These are phyloP conservation scores for Temnopleurus reevesii DNA, from an alignment of 53 echinoderm and acorn worm genomes.

Conservation along the genomic window DNA sequence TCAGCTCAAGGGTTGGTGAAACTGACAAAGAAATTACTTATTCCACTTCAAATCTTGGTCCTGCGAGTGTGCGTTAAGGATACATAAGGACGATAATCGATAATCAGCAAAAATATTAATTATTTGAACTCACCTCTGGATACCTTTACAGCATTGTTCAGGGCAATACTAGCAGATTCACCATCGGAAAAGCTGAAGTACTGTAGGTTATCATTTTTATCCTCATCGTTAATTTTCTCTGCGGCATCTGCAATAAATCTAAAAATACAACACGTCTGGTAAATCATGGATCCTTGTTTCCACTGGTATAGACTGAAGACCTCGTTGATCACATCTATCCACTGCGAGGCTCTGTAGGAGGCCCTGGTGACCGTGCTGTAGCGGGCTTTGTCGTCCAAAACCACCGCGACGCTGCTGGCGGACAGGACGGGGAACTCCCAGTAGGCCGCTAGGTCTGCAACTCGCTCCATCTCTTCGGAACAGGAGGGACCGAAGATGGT, in stretches of 20 bases:
- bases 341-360: constrained; percentile 37
- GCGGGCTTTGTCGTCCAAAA: constrained; percentile 63
- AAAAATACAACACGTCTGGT: constrained; percentile 16
- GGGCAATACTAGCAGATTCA: not conserved
- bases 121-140: constrained; percentile 5
- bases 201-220: not conserved
- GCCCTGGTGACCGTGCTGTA: constrained; percentile 62
- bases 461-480: constrained; percentile 11
- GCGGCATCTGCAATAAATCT: constrained; percentile 9
- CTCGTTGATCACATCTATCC: not conserved
- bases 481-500: constrained; percentile 54
- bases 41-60: no score
- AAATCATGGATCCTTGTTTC: not conserved
- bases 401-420: not conserved
- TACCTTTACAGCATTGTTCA: not conserved
- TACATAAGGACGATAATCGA: no score
- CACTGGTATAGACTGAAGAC: not conserved
- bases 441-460: constrained; percentile 40
- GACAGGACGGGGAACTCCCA: constrained; percentile 60
- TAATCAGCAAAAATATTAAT: no score
- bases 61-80: no score
- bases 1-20: no score
- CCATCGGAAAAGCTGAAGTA: not conserved
- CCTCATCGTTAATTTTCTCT: not conserved
- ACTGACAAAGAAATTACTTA: no score